Base-by-base conservation (phyloP, 2,113 vertebrate genomes). In the Chinchilla lanigera region DNA sequence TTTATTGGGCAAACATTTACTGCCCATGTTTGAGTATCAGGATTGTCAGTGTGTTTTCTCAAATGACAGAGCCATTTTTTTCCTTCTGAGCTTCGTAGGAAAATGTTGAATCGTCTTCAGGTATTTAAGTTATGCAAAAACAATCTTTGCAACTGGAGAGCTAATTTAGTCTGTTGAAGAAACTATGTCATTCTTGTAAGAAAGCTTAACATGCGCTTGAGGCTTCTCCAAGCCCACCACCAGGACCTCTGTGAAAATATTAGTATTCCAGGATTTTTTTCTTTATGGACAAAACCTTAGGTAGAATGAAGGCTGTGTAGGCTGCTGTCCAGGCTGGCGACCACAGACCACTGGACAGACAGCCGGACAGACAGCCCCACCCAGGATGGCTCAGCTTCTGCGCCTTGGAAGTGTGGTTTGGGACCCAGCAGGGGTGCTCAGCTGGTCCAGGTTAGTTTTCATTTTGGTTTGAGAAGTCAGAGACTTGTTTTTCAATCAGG, bases 401-500 rank as follows among this genome's bases (percentile, higher is more conserved):
- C 93, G 94, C 90, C 94, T 87, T 95, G 95, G 93, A 96, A 96
- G 97, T 10, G 98, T 94, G 94, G 96, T 88, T 96, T 95, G 86
- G 44, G 95, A 92, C 67, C 80, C 78, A 94, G 47, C 82, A 81
- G 95, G 92, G 63, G 28, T 94, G 50, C 80, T 96, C 81, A 16
- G 77, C 82, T 88, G 7, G 2, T 50, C 8, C 75, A 13, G 38
- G 80, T 96, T 94, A 89, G 91, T 96, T 96, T 96, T 97, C 89
- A 89, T 94, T 97, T 97, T 81, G 71, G 69, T 92, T 84, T 78
- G 77, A 94, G 52, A 52, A 96, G 85, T 61, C 30, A 90, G 67
- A 94, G 82, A 90, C 92, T 90, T 95, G 77, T 88, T 96, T 97
- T 97, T 96, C 92, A 92, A 96, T 89, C 69, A 67, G 7, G 44